Evolutionary conservation across 2,888 invertebrate genomes (phyloP), one percentile per base, ranked within the genome.

Genomic region (Deroplatys truncata): DNA sequence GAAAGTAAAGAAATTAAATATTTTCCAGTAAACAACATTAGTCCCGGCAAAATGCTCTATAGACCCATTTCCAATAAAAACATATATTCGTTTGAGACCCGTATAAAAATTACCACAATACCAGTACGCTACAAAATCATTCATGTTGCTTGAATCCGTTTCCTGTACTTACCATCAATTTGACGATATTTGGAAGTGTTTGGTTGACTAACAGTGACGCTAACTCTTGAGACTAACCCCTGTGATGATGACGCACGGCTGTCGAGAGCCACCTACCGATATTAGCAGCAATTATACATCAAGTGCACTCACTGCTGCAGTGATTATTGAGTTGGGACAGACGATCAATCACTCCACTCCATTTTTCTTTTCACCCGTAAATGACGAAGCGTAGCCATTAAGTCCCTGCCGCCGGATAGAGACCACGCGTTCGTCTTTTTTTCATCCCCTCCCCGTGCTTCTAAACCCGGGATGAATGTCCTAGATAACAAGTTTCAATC

Each of bases 251-350:
- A 72, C 56, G 56, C 56, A 72, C 20, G 56, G 20, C 56, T 72
- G 56, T 72, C 56, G 56, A 72, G 56, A 25, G 56, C 56, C 56
- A 72, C 56, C 56, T 72, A 72, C 56, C 25, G 56, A 72, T 56
- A 86, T 86, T 82, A 82, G 20, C 86, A 86, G 82, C 86, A 86
- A 86, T 86, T 86, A 86, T 86, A 86, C 25, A 56, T 82, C 86
- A 28, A 86, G 86, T 29, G 28, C 82, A 29, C 72, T 49, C 29
- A 28, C 82, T 29, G 20, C 72, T 29, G 20, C 28, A 28, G 28
- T 82, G 86, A 72, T 86, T 86, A 86, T 86, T 86, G 82, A 86
- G 82, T 86, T 86, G 25, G n/a, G 10, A 86, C 28, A 25, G 72
- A 49, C 86, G 28, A 86, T 86, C 86, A 86, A 86, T 86, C 86